Conservation (phyloP, 2,888 invertebrate species). For the Perizoma affinitatum region DNA sequence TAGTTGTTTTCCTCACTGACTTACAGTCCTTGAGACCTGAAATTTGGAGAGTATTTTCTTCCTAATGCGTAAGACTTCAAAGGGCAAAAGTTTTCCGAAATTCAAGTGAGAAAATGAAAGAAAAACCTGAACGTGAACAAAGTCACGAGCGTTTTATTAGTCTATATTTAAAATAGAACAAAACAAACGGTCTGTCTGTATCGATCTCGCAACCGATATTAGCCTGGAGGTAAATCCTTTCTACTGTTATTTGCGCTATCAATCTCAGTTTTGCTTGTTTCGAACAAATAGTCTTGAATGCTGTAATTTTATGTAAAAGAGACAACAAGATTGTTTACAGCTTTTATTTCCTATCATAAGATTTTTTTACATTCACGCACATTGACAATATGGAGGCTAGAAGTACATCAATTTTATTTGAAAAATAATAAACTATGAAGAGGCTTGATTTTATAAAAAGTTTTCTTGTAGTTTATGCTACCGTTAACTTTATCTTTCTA, state of each 20-base stretch:
- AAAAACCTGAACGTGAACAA: too few relatives aligned
- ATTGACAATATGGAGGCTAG: neutral
- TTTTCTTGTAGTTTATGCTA: too few relatives aligned
- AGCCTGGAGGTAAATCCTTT: slow-evolving; percentile 36
- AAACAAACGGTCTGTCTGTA: slow-evolving; percentile 9
- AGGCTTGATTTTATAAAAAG: too few relatives aligned
- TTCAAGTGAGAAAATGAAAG: too few relatives aligned
- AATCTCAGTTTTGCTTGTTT: slow-evolving; percentile 38
- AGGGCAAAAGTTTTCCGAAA: too few relatives aligned
- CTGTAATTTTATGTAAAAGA: slow-evolving; percentile 41
- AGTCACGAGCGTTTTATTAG: neutral
- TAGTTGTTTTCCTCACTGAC: too few relatives aligned
- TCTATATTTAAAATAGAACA: neutral
- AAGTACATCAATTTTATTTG: neutral
- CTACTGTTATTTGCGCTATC: slow-evolving; percentile 43
- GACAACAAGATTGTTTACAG: slow-evolving; percentile 28
- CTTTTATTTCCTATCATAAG: too few relatives aligned
- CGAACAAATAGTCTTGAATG: slow-evolving; percentile 35
- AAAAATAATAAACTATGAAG: too few relatives aligned
- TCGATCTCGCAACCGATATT: slow-evolving; percentile 12
- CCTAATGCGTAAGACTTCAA: too few relatives aligned
- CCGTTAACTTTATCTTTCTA: too few relatives aligned
- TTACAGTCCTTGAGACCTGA: too few relatives aligned
- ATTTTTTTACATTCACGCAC: neutral
- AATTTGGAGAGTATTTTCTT: too few relatives aligned